Conservation (phyloP, 2,888 invertebrate genomes). For the Ischnus inquisitorius region DNA sequence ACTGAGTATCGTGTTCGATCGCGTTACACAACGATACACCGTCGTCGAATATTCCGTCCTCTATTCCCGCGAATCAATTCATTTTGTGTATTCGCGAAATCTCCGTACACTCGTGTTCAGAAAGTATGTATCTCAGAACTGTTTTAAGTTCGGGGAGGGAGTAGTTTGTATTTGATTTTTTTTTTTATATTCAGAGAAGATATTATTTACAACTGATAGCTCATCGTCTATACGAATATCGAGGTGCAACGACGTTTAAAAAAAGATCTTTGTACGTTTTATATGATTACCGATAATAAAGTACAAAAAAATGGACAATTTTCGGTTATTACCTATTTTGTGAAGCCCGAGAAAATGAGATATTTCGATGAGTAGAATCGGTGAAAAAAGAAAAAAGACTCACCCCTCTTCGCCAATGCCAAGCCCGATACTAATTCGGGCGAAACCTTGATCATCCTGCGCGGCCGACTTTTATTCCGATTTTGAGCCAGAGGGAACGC, state of each 20-base stretch:
- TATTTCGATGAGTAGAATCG: neutral
- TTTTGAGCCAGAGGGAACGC: conserved; percentile 5
- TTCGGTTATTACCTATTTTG: neutral
- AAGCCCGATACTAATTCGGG: conserved; percentile 52
- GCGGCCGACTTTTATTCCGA: neutral
- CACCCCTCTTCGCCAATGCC: conserved; percentile 54
- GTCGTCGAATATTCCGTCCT: conserved; percentile 30
- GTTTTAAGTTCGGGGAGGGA: conserved; percentile 21
- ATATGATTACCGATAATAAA: conserved; percentile 47
- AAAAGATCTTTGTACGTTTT: conserved; percentile 49
- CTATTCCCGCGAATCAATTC: neutral
- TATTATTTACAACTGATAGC: conserved; percentile 33
- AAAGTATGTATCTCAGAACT: conserved; percentile 23
- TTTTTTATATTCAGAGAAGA: conserved; percentile 40
- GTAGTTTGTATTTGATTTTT: conserved; percentile 18
- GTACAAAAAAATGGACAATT: conserved; percentile 5
- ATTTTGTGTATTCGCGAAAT: conserved; percentile 31
- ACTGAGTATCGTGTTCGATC: conserved; percentile 2
- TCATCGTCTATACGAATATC: conserved; percentile 18
- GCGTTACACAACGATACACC: conserved; percentile 3
- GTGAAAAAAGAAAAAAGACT: conserved; percentile 13
- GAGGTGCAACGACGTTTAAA: conserved; percentile 27
- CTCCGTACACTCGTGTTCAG: conserved; percentile 5
- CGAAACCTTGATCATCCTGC: conserved; percentile 47
- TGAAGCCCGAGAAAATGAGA: neutral